Base-by-base conservation (phyloP, 2,888 invertebrate species). In the Ornithoptera alexandrae region DNA sequence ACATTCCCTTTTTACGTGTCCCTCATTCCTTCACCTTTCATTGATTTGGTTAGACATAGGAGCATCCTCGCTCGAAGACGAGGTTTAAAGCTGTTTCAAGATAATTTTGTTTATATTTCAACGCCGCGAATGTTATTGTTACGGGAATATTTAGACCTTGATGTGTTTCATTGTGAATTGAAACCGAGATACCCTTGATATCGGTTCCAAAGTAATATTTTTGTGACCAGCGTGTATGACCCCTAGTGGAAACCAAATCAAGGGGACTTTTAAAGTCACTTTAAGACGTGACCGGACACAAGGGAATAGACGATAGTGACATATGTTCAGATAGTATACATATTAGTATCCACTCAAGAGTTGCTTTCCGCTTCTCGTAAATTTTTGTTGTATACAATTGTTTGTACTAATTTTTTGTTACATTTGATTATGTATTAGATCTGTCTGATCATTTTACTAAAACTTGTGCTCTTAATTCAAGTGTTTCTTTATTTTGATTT, bases 221-320 rank as follows among this genome's bases (percentile, higher is more conserved):
- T 80, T 81, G 77, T 79, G 81, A 78, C 82, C 79, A 79, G 93
- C 93, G 93, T 93, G 87, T 92, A 93, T 90, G 93, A 93, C 93
- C 94, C 94, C 92, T 93, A 85, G 94, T 95, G 95, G 95, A 96
- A 96, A 96, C 96, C 96, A 96, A 96, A 96, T 95, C 95, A 95
- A 95, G 94, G 94, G 94, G 89, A 95, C 39, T 39, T 39, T 7
- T 39, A 39, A 95, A 94, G 95, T 94, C 95, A 95, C 95, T 91
- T 87, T 92, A 93, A 93, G 94, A 94, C 95, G 95, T 95, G 95
- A 94, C 94, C 94, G 39, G 39, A 39, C 93, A 91, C 91, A 86
- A 93, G 86, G 85, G 84, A 86, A 83, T 82, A 78, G 81, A 82
- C 84, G 81, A 83, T 78, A 39, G 39, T 39, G 39, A 39, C 39